phyloP scores from a whole-genome alignment of 2,888 invertebrate genomes.

The Torymus auratus region DNA sequence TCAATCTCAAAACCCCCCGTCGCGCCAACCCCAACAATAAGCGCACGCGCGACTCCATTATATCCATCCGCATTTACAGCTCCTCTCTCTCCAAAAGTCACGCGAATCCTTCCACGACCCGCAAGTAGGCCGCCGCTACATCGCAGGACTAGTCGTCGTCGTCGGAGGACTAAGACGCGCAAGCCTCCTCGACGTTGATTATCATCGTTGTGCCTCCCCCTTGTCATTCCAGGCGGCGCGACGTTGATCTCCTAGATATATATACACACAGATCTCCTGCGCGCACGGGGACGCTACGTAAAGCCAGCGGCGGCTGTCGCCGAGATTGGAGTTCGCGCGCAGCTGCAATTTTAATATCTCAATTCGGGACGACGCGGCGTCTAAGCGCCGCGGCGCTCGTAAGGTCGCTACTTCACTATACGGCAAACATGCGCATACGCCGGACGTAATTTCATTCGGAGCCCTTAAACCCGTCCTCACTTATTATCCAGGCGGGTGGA shows the following conservation, averaged over 20 bases:
- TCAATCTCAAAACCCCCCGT: too few species aligned
- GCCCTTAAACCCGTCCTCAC: neutral
- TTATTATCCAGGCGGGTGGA: conserved; percentile 19
- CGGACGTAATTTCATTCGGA: conserved; percentile 33
- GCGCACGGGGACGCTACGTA: too few species aligned
- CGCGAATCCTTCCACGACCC: too few species aligned
- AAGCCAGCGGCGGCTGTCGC: neutral
- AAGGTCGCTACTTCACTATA: conserved; percentile 6
- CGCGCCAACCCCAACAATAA: too few species aligned
- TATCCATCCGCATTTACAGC: too few species aligned
- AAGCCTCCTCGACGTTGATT: conserved; percentile 27
- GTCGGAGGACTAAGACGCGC: too few species aligned
- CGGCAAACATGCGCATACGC: neutral
- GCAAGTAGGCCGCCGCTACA: too few species aligned
- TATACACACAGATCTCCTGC: too few species aligned
- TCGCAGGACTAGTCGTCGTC: too few species aligned
- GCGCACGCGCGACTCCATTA: too few species aligned
- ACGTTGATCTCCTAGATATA: conserved; percentile 36
- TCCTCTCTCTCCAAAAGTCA: too few species aligned
- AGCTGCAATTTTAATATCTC: conserved; percentile 58
- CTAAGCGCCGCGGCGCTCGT: neutral
- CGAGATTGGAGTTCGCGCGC: conserved; percentile 49
- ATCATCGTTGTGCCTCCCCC: conserved; percentile 1
- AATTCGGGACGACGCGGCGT: conserved; percentile 27
- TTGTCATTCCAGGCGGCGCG: conserved; percentile 23